Evolutionary conservation across 2,797 vertebrate species (phyloP), one percentile per base, ranked within the genome.

Genomic region (Siniperca scherzeri): DNA sequence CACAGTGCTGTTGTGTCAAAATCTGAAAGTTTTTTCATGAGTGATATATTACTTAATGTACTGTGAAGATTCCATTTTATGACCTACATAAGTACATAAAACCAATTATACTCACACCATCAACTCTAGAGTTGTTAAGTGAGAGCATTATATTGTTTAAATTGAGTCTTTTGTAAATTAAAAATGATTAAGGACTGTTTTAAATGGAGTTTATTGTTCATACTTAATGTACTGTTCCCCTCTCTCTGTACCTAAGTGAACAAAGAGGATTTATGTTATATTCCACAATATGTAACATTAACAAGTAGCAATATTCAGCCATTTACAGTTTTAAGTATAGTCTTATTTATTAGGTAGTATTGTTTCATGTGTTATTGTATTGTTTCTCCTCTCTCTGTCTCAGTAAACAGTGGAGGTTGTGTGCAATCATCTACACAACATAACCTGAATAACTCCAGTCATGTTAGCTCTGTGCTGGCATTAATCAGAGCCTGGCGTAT

Each of bases 401-500:
- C 85, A 81, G 90, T 93, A 94, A 99, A 99, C 98, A 98, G 97
- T 95, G 96, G 97, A 97, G 97, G 98, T 97, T 98, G 97, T 97
- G 96, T 98, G 96, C 96, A 98, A 99, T 99, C 98, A 98, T 97
- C 97, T 98, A 92, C 97, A 97, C 97, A 97, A 98, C 97, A 97
- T 98, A 99, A 98, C 97, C 98, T 97, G 98, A 98, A 99, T 99
- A 99, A 98, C 97, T 99, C 98, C 97, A 99, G 98, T 99, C 98
- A 99, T 99, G 98, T 99, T 98, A 97, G 97, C 96, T 97, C 98
- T 98, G 97, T 96, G 97, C 97, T 96, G 94, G 98, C 98, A 99
- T 99, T 99, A 99, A 99, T 99, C 98, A 99, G 98, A 97, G 97
- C 97, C 97, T 97, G 98, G 97, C 96, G 96, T 99, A 99, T 99